These are phyloP conservation scores for Glaucopsyche alexis DNA, from an alignment of 2,888 invertebrate genomes.

Conservation along the genomic window DNA sequence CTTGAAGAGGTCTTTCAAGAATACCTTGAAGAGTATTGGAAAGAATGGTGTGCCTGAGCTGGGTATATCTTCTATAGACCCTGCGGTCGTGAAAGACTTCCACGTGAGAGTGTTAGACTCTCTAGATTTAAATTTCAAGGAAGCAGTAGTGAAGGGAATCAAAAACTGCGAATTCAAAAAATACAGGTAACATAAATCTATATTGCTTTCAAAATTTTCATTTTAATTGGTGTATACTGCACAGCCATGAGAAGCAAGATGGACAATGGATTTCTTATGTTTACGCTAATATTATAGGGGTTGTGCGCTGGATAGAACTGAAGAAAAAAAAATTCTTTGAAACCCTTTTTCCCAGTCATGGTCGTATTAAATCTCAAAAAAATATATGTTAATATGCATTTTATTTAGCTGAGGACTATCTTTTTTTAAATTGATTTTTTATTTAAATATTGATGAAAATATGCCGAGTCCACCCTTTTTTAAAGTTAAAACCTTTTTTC, in stretches of 20 bases:
- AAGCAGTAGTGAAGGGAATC: conserved; percentile 50
- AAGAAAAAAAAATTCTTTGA: too few relatives aligned
- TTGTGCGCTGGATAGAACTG: too few relatives aligned
- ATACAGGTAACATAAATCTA: conserved; percentile 40
- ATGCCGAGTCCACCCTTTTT: too few relatives aligned
- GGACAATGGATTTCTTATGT: too few relatives aligned
- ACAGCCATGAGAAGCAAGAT: not conserved
- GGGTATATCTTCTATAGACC: conserved; percentile 51
- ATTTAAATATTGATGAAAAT: too few relatives aligned
- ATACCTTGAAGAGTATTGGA: conserved; percentile 42
- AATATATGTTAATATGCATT: too few relatives aligned
- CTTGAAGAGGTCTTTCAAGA: conserved; percentile 42
- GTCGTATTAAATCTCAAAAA: too few relatives aligned
- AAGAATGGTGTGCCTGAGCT: conserved; percentile 47
- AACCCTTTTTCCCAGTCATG: too few relatives aligned
- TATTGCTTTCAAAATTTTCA: not conserved
- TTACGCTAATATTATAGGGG: too few relatives aligned
- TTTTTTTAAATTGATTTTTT: too few relatives aligned
- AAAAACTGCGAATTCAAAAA: conserved; percentile 48
- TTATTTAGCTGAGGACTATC: too few relatives aligned
- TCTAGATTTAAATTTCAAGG: conserved; percentile 46
- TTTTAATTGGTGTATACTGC: not conserved
- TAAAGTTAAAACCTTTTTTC: too few relatives aligned
- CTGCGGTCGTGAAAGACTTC: conserved; percentile 45
- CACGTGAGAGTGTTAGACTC: conserved; percentile 44